phyloP scores from a whole-genome alignment of 2,888 invertebrate genomes.

The Luffia ferchaultella region DNA sequence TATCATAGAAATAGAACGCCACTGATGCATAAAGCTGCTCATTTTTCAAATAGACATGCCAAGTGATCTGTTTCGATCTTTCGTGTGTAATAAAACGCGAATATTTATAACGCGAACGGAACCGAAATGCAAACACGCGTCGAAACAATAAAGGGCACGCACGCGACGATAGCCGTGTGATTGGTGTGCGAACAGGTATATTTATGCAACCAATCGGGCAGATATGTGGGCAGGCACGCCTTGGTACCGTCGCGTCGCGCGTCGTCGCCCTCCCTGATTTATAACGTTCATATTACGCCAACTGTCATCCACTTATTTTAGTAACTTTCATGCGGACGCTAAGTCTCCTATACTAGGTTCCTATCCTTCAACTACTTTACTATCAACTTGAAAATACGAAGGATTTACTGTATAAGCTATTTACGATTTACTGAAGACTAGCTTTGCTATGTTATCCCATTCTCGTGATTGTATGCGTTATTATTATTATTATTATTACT shows the following conservation, averaged over 20 bases:
- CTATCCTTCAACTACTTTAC: no score
- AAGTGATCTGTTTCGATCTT: neutral
- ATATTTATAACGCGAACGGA: neutral
- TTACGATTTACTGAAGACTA: no score
- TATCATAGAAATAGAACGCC: no score
- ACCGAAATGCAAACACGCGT: neutral
- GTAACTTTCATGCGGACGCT: slow-evolving; percentile 42
- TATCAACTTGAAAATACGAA: no score
- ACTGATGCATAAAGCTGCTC: no score
- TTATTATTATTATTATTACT: no score
- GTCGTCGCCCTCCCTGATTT: slow-evolving; percentile 37
- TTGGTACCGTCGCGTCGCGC: slow-evolving; percentile 22
- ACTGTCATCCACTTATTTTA: slow-evolving; percentile 59
- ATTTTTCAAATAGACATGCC: no score
- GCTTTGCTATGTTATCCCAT: no score
- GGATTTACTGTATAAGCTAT: no score
- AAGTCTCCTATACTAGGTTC: slow-evolving; percentile 5
- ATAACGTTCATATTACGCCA: slow-evolving; percentile 59
- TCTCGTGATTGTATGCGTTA: no score
- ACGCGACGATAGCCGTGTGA: neutral
- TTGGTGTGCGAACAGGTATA: neutral
- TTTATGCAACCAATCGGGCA: neutral
- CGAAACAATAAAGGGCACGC: neutral
- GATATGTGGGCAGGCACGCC: slow-evolving; percentile 1
- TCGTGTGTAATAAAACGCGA: neutral